These are phyloP conservation scores for Eupeodes corollae DNA, from an alignment of 1,140 invertebrate genomes.

Conservation along the genomic window DNA sequence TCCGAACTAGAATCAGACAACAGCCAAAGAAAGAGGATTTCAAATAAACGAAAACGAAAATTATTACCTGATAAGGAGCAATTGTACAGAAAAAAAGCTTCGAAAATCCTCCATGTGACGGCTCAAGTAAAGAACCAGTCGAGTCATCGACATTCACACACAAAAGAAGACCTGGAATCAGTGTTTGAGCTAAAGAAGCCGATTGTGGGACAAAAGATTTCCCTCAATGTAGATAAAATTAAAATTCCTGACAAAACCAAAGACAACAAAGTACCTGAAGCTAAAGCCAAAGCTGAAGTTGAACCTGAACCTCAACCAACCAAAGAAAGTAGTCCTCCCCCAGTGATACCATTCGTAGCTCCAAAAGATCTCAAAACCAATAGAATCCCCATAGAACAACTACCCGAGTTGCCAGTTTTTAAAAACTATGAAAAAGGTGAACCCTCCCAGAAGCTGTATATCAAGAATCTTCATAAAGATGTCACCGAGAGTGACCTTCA, in stretches of 20 bases:
- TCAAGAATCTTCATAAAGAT: constrained; percentile 84
- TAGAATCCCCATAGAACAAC: constrained; percentile 59
- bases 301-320: neutral
- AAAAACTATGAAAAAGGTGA: constrained; percentile 77
- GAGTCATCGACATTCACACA: neutral
- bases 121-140: neutral
- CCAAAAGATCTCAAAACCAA: constrained; percentile 49
- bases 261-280: neutral
- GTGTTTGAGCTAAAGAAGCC: neutral
- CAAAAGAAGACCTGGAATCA: neutral
- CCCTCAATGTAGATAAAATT: constrained; percentile 1
- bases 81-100: constrained; percentile 7
- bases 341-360: neutral
- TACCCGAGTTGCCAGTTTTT: constrained; percentile 67
- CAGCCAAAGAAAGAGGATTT: constrained; percentile 31
- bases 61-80: neutral
- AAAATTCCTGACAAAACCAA: constrained; percentile 2
- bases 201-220: neutral
- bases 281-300: no score
- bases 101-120: constrained; percentile 2
- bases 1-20: constrained; percentile 59
- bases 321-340: no score
- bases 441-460: constrained; percentile 72
- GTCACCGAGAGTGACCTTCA: constrained; percentile 64
- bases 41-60: constrained; percentile 53